Percentiles rank a stretch among this genome's conserved stretches.
These are phyloP conservation scores for Epinotia bilunana DNA, from an alignment of 2,888 invertebrate species.

Conservation along the genomic window DNA sequence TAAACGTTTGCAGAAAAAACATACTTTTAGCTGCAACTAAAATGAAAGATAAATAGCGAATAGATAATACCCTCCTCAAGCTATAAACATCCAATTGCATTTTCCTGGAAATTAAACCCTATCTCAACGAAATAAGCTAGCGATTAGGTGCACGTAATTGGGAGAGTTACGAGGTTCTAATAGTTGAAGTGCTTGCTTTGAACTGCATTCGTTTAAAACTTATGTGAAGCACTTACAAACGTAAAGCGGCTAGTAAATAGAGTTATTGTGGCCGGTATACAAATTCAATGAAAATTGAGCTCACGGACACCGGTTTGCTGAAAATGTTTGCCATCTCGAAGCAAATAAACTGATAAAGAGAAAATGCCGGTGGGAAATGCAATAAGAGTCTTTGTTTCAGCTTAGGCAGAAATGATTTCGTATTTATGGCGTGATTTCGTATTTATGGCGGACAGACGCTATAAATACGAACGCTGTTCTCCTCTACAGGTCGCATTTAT, in stretches of 20 bases:
- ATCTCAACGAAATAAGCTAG: not conserved
- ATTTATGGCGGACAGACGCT: too few relatives aligned
- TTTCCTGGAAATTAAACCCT: not conserved
- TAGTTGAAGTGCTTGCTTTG: not conserved
- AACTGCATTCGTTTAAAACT: constrained; percentile 18
- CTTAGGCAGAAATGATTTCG: too few relatives aligned
- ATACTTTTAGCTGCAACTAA: constrained; percentile 34
- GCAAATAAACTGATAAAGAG: not conserved
- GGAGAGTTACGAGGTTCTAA: constrained; percentile 1
- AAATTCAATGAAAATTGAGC: constrained; percentile 11
- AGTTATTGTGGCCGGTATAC: constrained; percentile 18
- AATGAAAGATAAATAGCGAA: constrained; percentile 34
- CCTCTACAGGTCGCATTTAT: too few relatives aligned
- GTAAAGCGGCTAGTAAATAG: constrained; percentile 7
- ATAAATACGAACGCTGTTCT: too few relatives aligned
- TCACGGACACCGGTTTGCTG: not conserved
- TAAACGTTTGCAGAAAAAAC: constrained; percentile 15
- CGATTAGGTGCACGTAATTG: not conserved
- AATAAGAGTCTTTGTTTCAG: not conserved
- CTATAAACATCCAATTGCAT: not conserved
- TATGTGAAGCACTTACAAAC: constrained; percentile 24
- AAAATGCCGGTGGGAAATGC: not conserved
- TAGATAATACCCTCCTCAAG: not conserved
- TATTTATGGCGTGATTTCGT: too few relatives aligned
- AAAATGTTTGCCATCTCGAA: not conserved